Base-by-base conservation (phyloP, 2,888 invertebrate species). In the Sinohyriopsis cumingii region DNA sequence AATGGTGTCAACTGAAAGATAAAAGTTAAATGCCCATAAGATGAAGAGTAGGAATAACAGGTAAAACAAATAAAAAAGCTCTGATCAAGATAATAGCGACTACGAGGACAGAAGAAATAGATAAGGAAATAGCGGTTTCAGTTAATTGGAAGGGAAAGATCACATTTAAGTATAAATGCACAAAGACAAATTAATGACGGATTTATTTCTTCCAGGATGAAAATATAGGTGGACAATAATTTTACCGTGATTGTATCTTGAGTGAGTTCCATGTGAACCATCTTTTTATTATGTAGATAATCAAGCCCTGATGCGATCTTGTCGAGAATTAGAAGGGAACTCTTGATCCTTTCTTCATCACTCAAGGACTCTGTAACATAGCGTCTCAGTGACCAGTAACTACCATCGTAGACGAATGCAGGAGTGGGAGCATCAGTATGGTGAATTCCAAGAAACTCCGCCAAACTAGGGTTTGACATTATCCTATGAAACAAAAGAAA, bases 241-340 rank as follows among this genome's bases (percentile, higher is more conserved):
- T 78, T 76, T 67, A 86, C 85, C 81, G 82, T 83, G 55, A 85
- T 71, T 18, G 84, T 83, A 63, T 84, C 78, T 12, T 78, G 72
- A 12, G 79, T 79, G 3, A 86, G 76, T 66, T 86, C 86, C 78
- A 84, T 79, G 65, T 84, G 86, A 9, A 84, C 82, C 54, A 85
- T 71, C 15, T 77, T 77, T 59, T 81, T 77, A 9, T 71, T 74
- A 66, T 84, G 84, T 5, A 84, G 71, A 64, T 77, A 83, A 22
- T 82, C 78, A 28, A 85, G 61, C 4, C 80, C 82, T 5, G 56
- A 20, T 3, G 76, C 28, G 15, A 78, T 69, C 19, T 72, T 70
- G 15, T 69, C 55, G 55, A 83, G 55, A n/a, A 74, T 69, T 55
- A 3, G 12, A 45, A 45, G 45, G 12, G 45, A 12, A 45, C 9